Evolutionary conservation across 2,113 vertebrate genomes (phyloP).

Genomic region (Euleptes europaea): DNA sequence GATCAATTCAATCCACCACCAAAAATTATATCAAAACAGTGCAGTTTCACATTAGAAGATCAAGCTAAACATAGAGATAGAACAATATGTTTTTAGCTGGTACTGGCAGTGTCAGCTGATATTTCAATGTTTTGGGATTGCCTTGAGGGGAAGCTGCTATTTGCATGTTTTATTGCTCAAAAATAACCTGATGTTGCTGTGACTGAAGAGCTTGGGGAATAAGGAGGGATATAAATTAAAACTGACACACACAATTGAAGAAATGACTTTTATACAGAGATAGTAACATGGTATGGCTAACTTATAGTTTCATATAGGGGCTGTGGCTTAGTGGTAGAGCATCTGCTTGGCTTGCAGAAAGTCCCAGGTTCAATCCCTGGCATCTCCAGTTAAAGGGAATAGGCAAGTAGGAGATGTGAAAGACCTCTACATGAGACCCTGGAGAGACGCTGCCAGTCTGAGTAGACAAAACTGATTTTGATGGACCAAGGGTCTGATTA

Average conservation of each 20-base stretch:
- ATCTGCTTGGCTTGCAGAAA: too few species aligned
- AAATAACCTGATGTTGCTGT: neutral
- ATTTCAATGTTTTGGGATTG: neutral
- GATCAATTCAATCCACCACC: constrained; percentile 41
- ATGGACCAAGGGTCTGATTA: too few species aligned
- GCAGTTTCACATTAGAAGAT: constrained; percentile 4
- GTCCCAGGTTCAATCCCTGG: too few species aligned
- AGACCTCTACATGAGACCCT: too few species aligned
- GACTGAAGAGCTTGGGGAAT: neutral
- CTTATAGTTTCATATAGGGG: too few species aligned
- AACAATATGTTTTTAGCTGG: neutral
- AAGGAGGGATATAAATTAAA: neutral
- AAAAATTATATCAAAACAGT: neutral
- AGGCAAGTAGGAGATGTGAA: too few species aligned
- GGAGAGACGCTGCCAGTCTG: too few species aligned
- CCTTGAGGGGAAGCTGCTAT: neutral
- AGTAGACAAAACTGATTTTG: too few species aligned
- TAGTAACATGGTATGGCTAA: neutral
- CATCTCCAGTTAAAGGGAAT: too few species aligned
- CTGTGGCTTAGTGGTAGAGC: too few species aligned
- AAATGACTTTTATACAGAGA: neutral
- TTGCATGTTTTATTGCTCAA: neutral
- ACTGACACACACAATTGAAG: neutral
- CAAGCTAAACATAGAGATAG: constrained; percentile 6
- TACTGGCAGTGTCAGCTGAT: neutral